Evolutionary conservation across 1,140 invertebrate genomes (phyloP).

Genomic region (Archivesica marissinica): DNA sequence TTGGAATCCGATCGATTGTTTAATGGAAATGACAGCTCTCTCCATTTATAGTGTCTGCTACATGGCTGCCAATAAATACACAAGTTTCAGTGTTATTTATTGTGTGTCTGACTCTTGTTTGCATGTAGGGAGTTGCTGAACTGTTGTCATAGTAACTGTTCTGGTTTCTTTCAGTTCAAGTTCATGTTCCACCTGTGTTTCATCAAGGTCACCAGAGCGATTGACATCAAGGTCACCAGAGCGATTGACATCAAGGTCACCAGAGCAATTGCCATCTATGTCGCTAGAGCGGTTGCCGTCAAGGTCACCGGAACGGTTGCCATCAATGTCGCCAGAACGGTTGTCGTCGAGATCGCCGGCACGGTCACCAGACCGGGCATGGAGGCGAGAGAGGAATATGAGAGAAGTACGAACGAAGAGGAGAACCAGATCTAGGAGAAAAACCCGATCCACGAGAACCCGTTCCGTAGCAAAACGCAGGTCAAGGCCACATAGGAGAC

Average conservation of each 20-base stretch:
- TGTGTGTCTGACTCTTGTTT: too few species aligned
- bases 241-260: slow-evolving; percentile 30
- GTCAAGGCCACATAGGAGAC: not conserved
- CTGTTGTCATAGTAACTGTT: too few species aligned
- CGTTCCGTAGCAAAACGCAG: not conserved
- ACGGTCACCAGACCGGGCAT: slow-evolving; percentile 14
- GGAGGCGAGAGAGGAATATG: slow-evolving; percentile 26
- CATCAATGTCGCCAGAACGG: slow-evolving; percentile 68
- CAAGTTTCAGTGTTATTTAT: too few species aligned
- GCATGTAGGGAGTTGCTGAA: too few species aligned
- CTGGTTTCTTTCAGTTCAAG: slow-evolving; percentile 1
- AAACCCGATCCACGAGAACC: too few species aligned
- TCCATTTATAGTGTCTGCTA: too few species aligned
- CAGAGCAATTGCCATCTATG: slow-evolving; percentile 37
- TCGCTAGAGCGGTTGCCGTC: slow-evolving; percentile 33
- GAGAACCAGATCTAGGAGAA: not conserved
- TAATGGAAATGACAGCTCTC: too few species aligned
- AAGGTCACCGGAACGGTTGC: slow-evolving; percentile 14
- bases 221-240: slow-evolving; percentile 35
- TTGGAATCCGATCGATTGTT: too few species aligned
- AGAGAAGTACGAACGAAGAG: slow-evolving; percentile 12
- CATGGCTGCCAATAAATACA: too few species aligned
- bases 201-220: slow-evolving; percentile 59
- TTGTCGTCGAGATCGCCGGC: slow-evolving; percentile 48
- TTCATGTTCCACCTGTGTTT: slow-evolving; percentile 32